Evolutionary conservation across 1,140 invertebrate species (phyloP).

Genomic region (Armadillidium nasatum): DNA sequence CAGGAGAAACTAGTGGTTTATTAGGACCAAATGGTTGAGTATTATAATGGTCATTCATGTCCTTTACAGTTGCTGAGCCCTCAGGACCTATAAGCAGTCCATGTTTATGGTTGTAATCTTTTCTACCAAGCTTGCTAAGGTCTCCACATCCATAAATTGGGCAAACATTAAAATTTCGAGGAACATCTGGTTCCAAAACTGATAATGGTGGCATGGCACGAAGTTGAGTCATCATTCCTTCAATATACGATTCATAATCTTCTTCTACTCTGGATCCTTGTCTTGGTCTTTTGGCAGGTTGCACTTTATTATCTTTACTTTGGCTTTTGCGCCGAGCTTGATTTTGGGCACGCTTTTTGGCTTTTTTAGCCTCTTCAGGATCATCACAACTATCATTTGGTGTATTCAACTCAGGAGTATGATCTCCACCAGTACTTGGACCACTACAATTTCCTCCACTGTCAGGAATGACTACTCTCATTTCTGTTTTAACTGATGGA

Average conservation of each 20-base stretch:
- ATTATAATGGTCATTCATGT: constrained; percentile 70
- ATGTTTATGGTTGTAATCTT: constrained; percentile 60
- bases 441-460: constrained; percentile 34
- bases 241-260: constrained; percentile 85
- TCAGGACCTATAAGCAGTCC: constrained; percentile 73
- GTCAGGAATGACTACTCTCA: constrained; percentile 40
- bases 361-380: constrained; percentile 39
- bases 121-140: constrained; percentile 60
- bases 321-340: constrained; percentile 54
- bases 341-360: constrained; percentile 39
- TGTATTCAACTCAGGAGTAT: constrained; percentile 52
- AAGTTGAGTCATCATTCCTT: constrained; percentile 77
- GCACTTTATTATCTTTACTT: constrained; percentile 48
- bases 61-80: constrained; percentile 65
- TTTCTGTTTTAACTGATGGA: constrained; percentile 36
- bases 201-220: constrained; percentile 74
- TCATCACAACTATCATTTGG: constrained; percentile 35
- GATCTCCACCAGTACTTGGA: constrained; percentile 52
- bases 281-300: constrained; percentile 69
- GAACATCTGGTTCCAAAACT: constrained; percentile 80
- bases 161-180: constrained; percentile 73
- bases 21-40: constrained; percentile 74
- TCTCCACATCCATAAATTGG: constrained; percentile 75
- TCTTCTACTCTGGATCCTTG: constrained; percentile 78
- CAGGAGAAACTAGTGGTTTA: constrained; percentile 58